Base-by-base conservation (phyloP, 2,888 invertebrate species). In the Torymus auratus region DNA sequence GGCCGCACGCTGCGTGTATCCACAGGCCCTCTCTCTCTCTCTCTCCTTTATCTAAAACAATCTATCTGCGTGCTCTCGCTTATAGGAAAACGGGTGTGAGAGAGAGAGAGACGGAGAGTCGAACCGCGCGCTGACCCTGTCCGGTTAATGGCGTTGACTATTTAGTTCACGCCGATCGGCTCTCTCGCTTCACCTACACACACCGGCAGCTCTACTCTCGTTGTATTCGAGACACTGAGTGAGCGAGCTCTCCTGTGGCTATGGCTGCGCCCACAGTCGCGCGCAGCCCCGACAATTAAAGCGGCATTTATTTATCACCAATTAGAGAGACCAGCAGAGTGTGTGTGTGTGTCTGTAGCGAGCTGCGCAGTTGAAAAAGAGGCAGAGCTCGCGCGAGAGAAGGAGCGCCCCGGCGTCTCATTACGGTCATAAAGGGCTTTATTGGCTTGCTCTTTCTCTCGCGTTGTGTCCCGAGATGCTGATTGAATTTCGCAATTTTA, bases 401-500 rank as follows among this genome's bases (percentile, higher is more conserved):
- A 17, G 69, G 61, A 69, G 58, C 50, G 60, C n/a, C 67, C 68
- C 15, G 64, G 58, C 70, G 53, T 60, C 78, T 78, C 72, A 72
- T 78, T 78, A 61, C 72, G 68, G 53, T 73, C 78, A 73, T 79
- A 68, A 73, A 73, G 73, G 73, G 61, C 73, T 79, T 73, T 68
- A 79, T 79, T 79, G 78, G 61, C 71, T 71, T 50, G 28, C 72
- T 10, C 61, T 55, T 41, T 41, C 41, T 58, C 23, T 14, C 41
- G 60, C 60, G 17, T 15, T 20, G 55, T 72, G 62, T 68, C 69
- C 41, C 41, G 7, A 41, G 17, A 60, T 68, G 82, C 79, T 79
- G 79, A 82, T 82, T 82, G 82, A 82, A 82, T 82, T 82, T 82
- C 75, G 79, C 82, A 70, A 72, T 56, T 82, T 82, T 82, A 82